phyloP scores from a whole-genome alignment of 2,797 vertebrate species.

The Galago senegalensis region DNA sequence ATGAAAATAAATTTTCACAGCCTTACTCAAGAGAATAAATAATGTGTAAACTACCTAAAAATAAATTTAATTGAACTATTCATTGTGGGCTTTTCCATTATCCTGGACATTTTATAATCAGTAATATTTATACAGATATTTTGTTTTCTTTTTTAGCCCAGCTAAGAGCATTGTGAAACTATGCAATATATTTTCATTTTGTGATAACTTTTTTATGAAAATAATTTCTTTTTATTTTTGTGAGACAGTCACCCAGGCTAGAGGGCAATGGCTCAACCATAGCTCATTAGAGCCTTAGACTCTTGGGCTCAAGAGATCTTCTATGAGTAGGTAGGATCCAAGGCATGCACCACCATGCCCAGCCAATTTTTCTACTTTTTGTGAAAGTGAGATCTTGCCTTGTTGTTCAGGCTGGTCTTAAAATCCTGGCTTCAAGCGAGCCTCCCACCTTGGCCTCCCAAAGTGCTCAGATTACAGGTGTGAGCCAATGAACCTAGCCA shows the following conservation, averaged over 20 bases:
- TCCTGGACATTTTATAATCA: background rate
- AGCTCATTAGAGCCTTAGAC: background rate
- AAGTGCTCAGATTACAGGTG: background rate
- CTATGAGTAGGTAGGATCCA: background rate
- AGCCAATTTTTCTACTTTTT: background rate
- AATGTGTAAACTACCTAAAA: slow-evolving; percentile 22
- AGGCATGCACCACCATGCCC: background rate
- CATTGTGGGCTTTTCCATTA: background rate
- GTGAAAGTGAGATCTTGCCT: background rate
- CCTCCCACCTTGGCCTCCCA: background rate
- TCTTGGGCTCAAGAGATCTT: background rate
- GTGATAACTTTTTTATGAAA: background rate
- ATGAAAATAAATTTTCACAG: slow-evolving; percentile 21
- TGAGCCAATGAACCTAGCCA: background rate
- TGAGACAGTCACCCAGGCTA: background rate
- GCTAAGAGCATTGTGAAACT: background rate
- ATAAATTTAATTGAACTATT: slow-evolving; percentile 25
- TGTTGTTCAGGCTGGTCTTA: background rate
- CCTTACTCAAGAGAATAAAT: slow-evolving; percentile 15
- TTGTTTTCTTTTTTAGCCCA: slow-evolving; percentile 12
- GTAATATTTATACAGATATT: slow-evolving; percentile 15
- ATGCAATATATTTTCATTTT: background rate
- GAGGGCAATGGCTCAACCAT: background rate
- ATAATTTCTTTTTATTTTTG: background rate
- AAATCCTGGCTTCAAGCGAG: background rate